phyloP scores from a whole-genome alignment of 2,797 vertebrate species.

The Tangara arthus region DNA sequence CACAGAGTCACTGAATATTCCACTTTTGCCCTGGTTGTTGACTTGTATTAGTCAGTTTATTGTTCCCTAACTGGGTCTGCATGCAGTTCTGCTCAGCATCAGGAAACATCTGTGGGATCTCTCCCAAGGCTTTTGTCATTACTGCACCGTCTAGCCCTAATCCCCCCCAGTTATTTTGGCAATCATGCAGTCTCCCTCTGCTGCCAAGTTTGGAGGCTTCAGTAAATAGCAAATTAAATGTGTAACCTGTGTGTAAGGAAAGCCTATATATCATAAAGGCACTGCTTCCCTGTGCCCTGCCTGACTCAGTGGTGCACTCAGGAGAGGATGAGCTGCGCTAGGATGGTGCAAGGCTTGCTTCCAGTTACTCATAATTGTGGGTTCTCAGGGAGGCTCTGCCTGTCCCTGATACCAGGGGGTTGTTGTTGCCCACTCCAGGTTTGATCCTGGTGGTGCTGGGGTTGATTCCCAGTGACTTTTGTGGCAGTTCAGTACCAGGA shows the following conservation, averaged over 20 bases:
- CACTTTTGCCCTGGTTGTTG: neutral
- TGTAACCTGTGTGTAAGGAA: neutral
- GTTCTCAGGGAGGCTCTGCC: neutral
- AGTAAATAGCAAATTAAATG: neutral
- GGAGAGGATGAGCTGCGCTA: neutral
- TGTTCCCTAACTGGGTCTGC: neutral
- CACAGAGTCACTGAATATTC: neutral
- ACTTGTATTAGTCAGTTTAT: neutral
- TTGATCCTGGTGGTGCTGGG: neutral
- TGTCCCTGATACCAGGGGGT: neutral
- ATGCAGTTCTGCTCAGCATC: neutral
- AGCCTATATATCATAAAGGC: neutral
- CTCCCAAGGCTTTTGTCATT: neutral
- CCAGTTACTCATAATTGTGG: rapidly evolving
- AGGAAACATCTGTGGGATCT: neutral
- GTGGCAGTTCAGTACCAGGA: neutral
- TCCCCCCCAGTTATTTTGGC: constrained; percentile 2
- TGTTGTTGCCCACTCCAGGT: neutral
- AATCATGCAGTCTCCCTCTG: neutral
- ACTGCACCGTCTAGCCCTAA: neutral
- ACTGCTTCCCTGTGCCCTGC: neutral
- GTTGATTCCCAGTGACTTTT: rapidly evolving
- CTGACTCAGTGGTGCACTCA: neutral
- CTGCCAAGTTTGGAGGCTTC: constrained; percentile 22
- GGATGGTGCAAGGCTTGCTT: neutral